Base-by-base conservation (phyloP, 2,888 invertebrate genomes). In the Halictus quadricinctus region DNA sequence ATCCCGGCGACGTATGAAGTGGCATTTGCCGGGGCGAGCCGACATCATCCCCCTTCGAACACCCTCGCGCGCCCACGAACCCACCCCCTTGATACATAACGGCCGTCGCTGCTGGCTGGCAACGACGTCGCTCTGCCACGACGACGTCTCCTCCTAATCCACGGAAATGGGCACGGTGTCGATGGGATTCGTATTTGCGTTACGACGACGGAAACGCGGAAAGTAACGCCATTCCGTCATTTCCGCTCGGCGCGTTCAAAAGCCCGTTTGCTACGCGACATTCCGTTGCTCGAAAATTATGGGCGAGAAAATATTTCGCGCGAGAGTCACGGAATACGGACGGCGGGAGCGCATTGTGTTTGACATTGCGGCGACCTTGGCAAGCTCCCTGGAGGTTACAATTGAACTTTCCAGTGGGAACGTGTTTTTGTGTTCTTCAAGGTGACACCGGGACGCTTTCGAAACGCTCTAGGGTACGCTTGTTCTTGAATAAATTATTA, bases 171-270 rank as follows among this genome's bases (percentile, higher is more conserved):
- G 88, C 85, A 88, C 88, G 88, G 92, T 89, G 90, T 92, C 92
- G 89, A 90, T 89, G 84, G 85, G 88, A 91, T 88, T 92, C 87
- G 90, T 89, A 90, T 91, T 91, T 90, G 88, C 92, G 88, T 90
- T 88, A 88, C 87, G 88, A 83, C 86, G 83, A 80, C 91, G 92
- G 92, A 93, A 91, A 89, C 87, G 86, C 85, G 90, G 90, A 91
- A 92, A 92, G 92, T 93, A 93, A 93, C 90, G 92, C 90, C 90
- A 91, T 93, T 93, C 92, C 90, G 91, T 91, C 91, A 92, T 93
- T 93, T 93, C 93, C 93, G 92, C 29, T 29, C 29, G 29, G 29
- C 64, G 29, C 25, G 54, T 54, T 54, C 8, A 1, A 54, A 54
- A 54, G 29, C 29, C 25, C 64, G 60, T 60, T 25, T 29, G 6